Conservation (phyloP, 1,140 invertebrate species). For the Apocrypta bakeri region DNA sequence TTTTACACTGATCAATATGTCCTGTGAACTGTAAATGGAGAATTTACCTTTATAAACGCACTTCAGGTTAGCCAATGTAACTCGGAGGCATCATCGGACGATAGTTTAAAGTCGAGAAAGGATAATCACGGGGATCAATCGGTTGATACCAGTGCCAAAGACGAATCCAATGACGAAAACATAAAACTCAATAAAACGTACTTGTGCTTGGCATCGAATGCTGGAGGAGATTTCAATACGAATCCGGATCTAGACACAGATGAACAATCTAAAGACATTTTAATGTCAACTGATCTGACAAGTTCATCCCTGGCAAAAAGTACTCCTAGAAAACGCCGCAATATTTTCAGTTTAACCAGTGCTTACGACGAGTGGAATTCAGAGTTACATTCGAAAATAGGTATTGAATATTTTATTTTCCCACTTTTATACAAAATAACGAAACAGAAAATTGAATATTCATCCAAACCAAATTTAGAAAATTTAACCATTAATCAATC, state of each 20-base stretch:
- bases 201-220: neutral
- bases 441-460: no score
- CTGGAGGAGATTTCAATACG: neutral
- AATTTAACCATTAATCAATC: neutral
- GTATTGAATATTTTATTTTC: constrained; percentile 7
- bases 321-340: constrained; percentile 57
- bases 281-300: neutral
- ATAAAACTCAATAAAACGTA: neutral
- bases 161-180: neutral
- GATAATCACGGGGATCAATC: neutral
- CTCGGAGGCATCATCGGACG: constrained; percentile 13
- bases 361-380: constrained; percentile 11
- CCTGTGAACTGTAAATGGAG: no score
- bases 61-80: no score
- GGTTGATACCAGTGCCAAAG: constrained; percentile 16
- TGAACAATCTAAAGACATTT: neutral
- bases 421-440: no score
- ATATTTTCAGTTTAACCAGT: constrained; percentile 58
- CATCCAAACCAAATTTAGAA: constrained; percentile 31
- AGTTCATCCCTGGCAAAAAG: neutral
- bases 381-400: neutral
- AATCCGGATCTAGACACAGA: constrained; percentile 2
- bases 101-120: constrained; percentile 7
- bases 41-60: no score
- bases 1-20: no score